Conservation (phyloP, 2,113 vertebrate genomes). For the Gasterosteus aculeatus region DNA sequence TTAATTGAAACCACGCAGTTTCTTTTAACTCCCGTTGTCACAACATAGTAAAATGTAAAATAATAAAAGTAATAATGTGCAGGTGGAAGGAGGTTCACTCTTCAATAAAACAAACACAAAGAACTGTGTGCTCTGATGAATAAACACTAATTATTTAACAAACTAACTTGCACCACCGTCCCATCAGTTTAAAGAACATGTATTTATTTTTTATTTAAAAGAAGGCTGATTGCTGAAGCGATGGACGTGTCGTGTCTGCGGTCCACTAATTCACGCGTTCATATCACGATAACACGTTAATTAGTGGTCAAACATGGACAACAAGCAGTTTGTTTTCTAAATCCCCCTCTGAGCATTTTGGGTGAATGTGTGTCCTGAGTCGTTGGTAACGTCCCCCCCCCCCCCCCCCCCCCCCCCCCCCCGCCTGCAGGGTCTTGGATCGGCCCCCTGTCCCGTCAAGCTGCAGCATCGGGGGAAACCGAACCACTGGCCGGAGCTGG, state of each 20-base stretch:
- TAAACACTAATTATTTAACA: no score
- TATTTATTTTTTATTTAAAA: no score
- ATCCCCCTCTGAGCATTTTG: neutral
- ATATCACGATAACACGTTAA: neutral
- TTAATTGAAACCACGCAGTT: neutral
- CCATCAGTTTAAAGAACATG: no score
- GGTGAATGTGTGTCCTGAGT: neutral
- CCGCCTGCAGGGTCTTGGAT: constrained; percentile 49
- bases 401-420: no score
- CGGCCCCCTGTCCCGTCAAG: constrained; percentile 73
- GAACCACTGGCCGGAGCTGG: constrained; percentile 83
- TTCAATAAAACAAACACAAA: neutral
- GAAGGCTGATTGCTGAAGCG: no score
- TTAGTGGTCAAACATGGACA: neutral
- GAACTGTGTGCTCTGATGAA: neutral
- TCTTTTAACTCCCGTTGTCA: neutral
- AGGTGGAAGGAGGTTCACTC: neutral
- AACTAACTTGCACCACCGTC: no score
- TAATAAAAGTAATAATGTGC: neutral
- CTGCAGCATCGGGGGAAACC: constrained; percentile 83
- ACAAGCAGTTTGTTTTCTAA: neutral
- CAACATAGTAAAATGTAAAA: neutral
- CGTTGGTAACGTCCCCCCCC: no score
- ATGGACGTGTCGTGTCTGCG: no score
- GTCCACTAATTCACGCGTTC: no score